Base-by-base conservation (phyloP, 2,888 invertebrate species). In the Dynastes maya region DNA sequence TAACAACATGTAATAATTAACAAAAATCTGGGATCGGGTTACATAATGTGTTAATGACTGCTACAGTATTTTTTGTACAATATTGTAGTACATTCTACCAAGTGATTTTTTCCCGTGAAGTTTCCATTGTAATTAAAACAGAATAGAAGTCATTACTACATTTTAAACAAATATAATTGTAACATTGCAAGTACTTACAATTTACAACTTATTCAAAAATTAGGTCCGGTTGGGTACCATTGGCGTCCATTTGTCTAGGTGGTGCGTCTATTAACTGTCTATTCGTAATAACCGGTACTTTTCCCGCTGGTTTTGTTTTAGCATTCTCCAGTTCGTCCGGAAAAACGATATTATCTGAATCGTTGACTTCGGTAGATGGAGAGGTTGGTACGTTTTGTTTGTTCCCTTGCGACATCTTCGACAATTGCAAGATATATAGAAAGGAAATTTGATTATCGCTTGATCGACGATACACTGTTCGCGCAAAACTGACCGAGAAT, bases 161-260 rank as follows among this genome's bases (percentile, higher is more conserved):
- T 5, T 32, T 32, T 32, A 3, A 32, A 32, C 32, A 2, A 2
- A 32, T 32, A 32, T 32, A 32, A 32, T 45, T 9, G 3, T 4
- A 55, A 55, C 1, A 55, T 55, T 3, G 1, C 4, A 16, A 16
- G 8, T 8, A 74, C 72, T 74, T 74, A 74, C 72, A 16, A n/a
- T 22, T 45, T 74, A 61, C 72, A 16, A n/a, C 8, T 45, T 37
- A 61, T 4, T 45, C 37, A 72, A 78, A 78, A 49, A 78, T 78
- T 8, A 72, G 5, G 5, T 53, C 40, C 37, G 78, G 78, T 32
- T 40, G 40, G 6, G 29, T 32, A 5, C 78, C 78, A 51, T 78
- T 71, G 4, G 78, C 78, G 63, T 78, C 78, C 6, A 71, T 64
- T 63, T 78, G 63, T 55, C 53, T 78, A 40, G 11, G n/a, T 27